These are phyloP conservation scores for Diacarnus erythraeanus DNA, from an alignment of 37 sponge, comb jelly and placozoan species.

Conservation along the genomic window DNA sequence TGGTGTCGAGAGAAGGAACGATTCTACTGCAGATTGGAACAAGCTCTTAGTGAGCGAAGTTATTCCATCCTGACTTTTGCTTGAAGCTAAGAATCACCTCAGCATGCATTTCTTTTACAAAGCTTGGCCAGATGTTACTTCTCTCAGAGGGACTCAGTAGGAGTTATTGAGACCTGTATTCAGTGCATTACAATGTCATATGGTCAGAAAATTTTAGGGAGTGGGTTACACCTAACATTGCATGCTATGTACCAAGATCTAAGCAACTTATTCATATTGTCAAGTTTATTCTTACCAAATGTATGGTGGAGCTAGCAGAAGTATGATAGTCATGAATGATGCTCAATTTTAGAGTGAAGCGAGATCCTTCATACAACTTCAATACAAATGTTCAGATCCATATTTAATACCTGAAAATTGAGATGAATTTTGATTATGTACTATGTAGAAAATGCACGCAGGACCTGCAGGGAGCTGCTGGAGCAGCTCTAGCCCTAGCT, in stretches of 20 bases:
- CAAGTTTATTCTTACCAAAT: not conserved
- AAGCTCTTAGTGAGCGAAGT: constrained; percentile 20
- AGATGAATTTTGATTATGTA: no score
- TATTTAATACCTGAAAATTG: no score
- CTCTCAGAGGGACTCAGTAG: not conserved
- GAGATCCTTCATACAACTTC: no score
- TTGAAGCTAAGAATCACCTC: constrained; percentile 5
- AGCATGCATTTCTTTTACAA: constrained; percentile 1
- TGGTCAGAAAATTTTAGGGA: not conserved
- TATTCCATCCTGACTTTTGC: constrained; percentile 39
- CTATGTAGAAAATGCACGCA: no score
- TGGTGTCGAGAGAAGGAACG: constrained; percentile 31
- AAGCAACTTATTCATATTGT: not conserved
- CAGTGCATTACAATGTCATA: not conserved
- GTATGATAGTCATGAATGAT: no score
- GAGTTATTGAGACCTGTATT: constrained; percentile 7
- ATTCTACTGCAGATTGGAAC: constrained; percentile 55
- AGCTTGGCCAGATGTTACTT: constrained; percentile 15
- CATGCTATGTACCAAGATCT: not conserved
- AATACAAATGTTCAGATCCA: no score
- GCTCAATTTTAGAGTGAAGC: no score
- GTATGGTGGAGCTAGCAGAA: constrained; percentile 14
- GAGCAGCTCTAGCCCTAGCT: no score
- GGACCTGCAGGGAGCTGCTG: no score
- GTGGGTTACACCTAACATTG: not conserved